phyloP scores from a whole-genome alignment of 2,888 invertebrate species.

The Eremobia ochroleuca region DNA sequence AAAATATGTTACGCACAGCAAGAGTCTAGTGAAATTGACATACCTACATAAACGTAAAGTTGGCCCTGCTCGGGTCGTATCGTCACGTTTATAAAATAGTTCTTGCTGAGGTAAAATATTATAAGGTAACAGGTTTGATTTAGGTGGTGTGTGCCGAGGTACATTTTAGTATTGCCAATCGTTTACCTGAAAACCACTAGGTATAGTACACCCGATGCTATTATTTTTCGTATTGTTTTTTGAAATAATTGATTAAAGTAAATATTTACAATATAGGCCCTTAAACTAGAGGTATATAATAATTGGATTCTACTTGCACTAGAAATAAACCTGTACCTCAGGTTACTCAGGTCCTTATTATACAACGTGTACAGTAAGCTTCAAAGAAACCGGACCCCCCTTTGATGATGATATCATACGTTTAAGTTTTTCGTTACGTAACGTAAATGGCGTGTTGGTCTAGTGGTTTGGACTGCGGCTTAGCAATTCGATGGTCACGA shows the following conservation, averaged over 20 bases:
- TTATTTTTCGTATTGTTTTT: neutral
- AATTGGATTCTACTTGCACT: neutral
- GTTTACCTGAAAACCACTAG: neutral
- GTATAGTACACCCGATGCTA: neutral
- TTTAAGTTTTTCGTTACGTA: too few species aligned
- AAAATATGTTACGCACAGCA: slow-evolving; percentile 2
- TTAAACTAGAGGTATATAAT: neutral
- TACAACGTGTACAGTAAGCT: too few species aligned
- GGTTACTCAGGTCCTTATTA: neutral
- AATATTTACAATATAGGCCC: neutral
- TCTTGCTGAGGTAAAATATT: neutral
- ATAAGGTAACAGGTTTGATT: neutral
- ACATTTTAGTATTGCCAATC: neutral
- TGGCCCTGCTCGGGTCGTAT: neutral
- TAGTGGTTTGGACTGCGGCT: too few species aligned
- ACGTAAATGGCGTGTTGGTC: too few species aligned
- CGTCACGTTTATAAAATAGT: neutral
- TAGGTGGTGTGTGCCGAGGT: neutral
- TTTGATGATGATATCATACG: too few species aligned
- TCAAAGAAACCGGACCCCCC: too few species aligned
- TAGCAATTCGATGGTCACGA: too few species aligned
- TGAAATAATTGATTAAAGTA: neutral
- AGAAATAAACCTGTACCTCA: neutral
- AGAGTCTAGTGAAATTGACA: slow-evolving; percentile 2
- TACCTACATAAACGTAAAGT: neutral